Base-by-base conservation (phyloP, 1,140 invertebrate species). In the Streblospio benedicti region DNA sequence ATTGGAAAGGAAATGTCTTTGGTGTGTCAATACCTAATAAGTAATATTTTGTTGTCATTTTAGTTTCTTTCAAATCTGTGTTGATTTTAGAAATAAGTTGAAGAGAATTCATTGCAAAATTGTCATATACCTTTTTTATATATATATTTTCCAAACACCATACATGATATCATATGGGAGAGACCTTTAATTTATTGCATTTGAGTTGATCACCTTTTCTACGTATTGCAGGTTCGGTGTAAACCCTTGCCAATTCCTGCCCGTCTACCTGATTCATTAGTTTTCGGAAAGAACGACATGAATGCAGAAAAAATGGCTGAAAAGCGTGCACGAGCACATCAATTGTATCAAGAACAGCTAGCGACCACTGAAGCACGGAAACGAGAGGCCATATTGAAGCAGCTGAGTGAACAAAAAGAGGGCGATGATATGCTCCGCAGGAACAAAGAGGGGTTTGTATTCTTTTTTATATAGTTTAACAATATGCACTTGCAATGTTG, bases 221-320 rank as follows among this genome's bases (percentile, higher is more conserved):
- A 27, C n/a, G n/a, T n/a, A n/a, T n/a, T n/a, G n/a, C 61, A 78
- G 76, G 47, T 77, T 38, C 63, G 65, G 52, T 73, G 69, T 60
- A 77, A 76, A 61, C 74, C 75, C 28, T 41, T 72, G n/a, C 74
- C 70, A 33, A 58, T 77, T 14, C 76, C 75, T 27, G 64, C 64
- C 14, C 58, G 68, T 30, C 66, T 74, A 51, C 61, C 74, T 12
- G 75, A 76, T 31, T 60, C 67, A 35, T 51, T 58, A 54, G 65
- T 76, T 3, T 79, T 79, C 59, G 76, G 76, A 16, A 75, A 73
- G 57, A 69, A 77, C 59, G 76, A 79, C 62, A 71, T 73, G 66
- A 75, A 64, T 57, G 73, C 75, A 60, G 74, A 76, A 51, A 73
- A 75, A 58, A 65, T 79, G 70, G 65, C 66, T n/a, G 72, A 74